Evolutionary conservation across 1,140 invertebrate genomes (phyloP).

Genomic region (Macrotrachela quadricornifera): DNA sequence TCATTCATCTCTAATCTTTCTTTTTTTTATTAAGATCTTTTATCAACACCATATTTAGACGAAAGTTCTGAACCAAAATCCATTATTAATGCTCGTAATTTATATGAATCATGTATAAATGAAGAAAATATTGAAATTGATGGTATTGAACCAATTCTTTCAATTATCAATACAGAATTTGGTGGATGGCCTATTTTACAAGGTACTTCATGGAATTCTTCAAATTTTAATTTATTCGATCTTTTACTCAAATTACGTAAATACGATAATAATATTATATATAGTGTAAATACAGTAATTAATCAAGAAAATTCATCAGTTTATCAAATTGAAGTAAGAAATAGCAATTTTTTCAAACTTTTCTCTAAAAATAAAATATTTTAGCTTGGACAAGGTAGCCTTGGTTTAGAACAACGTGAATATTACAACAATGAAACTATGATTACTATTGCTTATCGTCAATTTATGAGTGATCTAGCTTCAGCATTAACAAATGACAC

Average conservation of each 20-base stretch:
- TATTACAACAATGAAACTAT: constrained; percentile 48
- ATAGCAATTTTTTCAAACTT: background rate
- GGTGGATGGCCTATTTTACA: constrained; percentile 64
- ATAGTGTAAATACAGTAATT: constrained; percentile 57
- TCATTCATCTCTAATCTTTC: too few relatives aligned
- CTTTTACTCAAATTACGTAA: constrained; percentile 50
- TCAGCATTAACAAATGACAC: too few relatives aligned
- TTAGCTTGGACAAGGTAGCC: constrained; percentile 23
- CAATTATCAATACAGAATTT: constrained; percentile 26
- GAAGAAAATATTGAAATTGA: too few relatives aligned
- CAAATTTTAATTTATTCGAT: constrained; percentile 42
- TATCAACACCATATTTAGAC: too few relatives aligned
- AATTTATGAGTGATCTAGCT: too few relatives aligned
- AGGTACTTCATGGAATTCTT: constrained; percentile 36
- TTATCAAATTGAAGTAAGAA: constrained; percentile 57
- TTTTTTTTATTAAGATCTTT: too few relatives aligned
- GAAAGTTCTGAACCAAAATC: too few relatives aligned
- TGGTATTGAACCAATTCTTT: too few relatives aligned
- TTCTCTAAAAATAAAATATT: background rate
- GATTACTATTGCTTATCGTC: background rate
- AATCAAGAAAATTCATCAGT: constrained; percentile 66
- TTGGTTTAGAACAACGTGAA: constrained; percentile 44
- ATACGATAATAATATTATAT: constrained; percentile 51
- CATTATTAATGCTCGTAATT: too few relatives aligned
- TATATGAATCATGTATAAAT: too few relatives aligned